These are phyloP conservation scores for Eulithis prunata DNA, from an alignment of 2,888 invertebrate species.

Conservation along the genomic window DNA sequence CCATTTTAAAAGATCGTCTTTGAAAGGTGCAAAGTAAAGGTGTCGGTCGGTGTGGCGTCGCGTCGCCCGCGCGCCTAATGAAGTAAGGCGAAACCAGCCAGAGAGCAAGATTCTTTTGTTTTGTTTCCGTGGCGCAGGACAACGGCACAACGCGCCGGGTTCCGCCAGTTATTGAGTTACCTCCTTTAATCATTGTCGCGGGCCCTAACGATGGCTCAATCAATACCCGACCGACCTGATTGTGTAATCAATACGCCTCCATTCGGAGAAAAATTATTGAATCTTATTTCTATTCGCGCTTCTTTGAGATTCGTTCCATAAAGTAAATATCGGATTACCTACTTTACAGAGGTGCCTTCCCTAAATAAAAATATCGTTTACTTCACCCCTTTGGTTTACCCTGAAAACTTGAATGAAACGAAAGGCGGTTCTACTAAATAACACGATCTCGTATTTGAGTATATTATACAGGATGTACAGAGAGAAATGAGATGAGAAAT, in stretches of 20 bases:
- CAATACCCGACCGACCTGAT: slow-evolving; percentile 54
- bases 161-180: slow-evolving; percentile 75
- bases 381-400: too few relatives aligned
- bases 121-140: slow-evolving; percentile 55
- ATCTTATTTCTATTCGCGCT: slow-evolving; percentile 50
- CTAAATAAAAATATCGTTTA: not conserved
- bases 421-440: too few relatives aligned
- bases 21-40: slow-evolving; percentile 54
- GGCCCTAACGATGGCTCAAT: slow-evolving; percentile 58
- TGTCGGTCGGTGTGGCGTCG: slow-evolving; percentile 42
- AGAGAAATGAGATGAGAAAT: too few relatives aligned
- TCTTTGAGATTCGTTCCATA: slow-evolving; percentile 35
- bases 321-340: slow-evolving; percentile 27
- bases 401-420: too few relatives aligned
- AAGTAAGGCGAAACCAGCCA: slow-evolving; percentile 71
- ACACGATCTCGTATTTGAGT: too few relatives aligned
- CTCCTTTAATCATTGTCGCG: slow-evolving; percentile 75
- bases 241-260: slow-evolving; percentile 77
- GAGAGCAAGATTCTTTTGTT: slow-evolving; percentile 65
- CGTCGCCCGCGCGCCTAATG: slow-evolving; percentile 63
- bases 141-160: slow-evolving; percentile 45
- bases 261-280: slow-evolving; percentile 61
- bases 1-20: slow-evolving; percentile 57
- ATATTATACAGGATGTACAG: too few relatives aligned
- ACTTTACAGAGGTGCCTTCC: slow-evolving; percentile 8